Base-by-base conservation (phyloP, 2,888 invertebrate species). In the Trachelus troglodyta region DNA sequence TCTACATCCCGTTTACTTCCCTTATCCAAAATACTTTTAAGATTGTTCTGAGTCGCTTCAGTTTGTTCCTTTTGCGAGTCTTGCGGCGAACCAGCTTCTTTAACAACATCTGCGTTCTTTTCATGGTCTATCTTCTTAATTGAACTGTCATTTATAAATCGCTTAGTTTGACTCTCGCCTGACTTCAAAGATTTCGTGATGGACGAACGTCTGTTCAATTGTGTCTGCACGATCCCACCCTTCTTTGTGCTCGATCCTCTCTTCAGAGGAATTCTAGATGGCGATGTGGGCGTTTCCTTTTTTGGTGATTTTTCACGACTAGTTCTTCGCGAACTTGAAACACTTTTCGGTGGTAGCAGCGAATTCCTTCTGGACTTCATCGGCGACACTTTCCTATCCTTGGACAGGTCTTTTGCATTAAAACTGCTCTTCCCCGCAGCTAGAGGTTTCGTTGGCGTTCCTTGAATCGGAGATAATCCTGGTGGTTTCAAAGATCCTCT, bases 251-350 rank as follows among this genome's bases (percentile, higher is more conserved):
- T 56, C 33, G 71, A 71, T 33, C 71, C 85, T 68, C 82, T 83
- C 34, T 89, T 85, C 77, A 89, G 73, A 0, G 91, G 91, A 23
- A 91, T 91, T 77, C 88, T 90, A 34, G 91, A 90, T 0, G 89
- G 88, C 15, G 90, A 89, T 4, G 76, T 79, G 0, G 81, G 33
- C 0, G 81, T 79, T 1, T 89, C 87, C 30, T 81, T 83, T 37
- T 73, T 83, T 1, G 77, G 77, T 15, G 75, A 74, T 73, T 71
- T 82, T 9, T 79, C 82, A 69, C 82, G 82, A 34, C 30, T 79
- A 4, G 56, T 37, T 69, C 78, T 82, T 68, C 77, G 83, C 40
- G 79, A n/a, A 40, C 79, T 81, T 12, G 75, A 74, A 1, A 75
- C 73, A 34, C 79, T 81, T 74, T 79, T 86, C 73, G 84, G 81